phyloP scores from a whole-genome alignment of 2,888 invertebrate species.

The Harpalus rufipes region DNA sequence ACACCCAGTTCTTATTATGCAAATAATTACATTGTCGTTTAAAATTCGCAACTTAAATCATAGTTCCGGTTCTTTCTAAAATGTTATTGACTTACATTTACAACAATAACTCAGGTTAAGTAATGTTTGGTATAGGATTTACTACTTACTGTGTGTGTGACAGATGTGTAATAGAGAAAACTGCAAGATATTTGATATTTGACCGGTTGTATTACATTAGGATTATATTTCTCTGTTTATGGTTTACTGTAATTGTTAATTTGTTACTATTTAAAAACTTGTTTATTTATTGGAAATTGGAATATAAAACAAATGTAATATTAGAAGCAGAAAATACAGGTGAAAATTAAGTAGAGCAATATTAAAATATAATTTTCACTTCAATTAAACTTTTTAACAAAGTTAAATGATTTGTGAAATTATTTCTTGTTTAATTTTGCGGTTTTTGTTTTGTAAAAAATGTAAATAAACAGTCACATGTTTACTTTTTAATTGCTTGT shows the following conservation, averaged over 20 bases:
- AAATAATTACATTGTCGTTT: background rate
- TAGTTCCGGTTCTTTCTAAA: constrained; percentile 2
- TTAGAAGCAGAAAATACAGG: background rate
- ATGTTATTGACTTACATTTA: background rate
- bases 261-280: too few species aligned
- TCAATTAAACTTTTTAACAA: background rate
- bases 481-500: background rate
- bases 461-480: background rate
- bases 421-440: background rate
- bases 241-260: background rate
- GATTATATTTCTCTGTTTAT: background rate
- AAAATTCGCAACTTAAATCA: background rate
- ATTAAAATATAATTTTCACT: background rate
- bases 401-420: background rate
- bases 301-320: background rate
- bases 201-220: background rate
- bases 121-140: background rate
- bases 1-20: background rate
- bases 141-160: background rate
- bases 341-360: background rate
- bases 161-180: background rate
- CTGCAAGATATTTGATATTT: background rate
- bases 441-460: background rate
- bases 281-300: too few species aligned
- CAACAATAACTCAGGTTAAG: background rate